Evolutionary conservation across 2,113 vertebrate genomes (phyloP).

Genomic region (Megatriorchis doriae): DNA sequence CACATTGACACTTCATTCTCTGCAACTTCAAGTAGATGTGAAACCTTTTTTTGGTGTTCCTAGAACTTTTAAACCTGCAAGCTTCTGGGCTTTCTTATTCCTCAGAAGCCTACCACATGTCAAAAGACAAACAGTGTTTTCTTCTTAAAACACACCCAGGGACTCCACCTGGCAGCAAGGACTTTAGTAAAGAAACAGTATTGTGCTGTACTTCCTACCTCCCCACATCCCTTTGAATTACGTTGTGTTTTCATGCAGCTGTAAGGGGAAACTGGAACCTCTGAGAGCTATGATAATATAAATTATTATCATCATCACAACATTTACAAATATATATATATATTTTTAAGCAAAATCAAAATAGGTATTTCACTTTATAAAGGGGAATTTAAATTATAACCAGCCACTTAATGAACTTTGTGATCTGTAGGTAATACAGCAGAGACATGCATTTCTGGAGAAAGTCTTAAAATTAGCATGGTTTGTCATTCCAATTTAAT

Average conservation of each 20-base stretch:
- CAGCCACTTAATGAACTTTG: background rate
- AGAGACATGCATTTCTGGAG: background rate
- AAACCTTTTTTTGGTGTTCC: background rate
- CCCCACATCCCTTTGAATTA: background rate
- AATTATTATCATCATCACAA: background rate
- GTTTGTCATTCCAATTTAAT: background rate
- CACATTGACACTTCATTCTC: background rate
- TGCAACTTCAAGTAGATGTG: background rate
- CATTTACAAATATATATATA: background rate
- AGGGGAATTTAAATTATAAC: background rate
- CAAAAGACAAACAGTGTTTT: background rate
- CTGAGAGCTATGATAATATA: background rate
- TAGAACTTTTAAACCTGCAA: background rate
- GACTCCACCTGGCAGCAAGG: background rate
- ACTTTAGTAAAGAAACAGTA: background rate
- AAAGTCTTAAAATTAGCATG: background rate
- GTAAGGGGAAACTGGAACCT: background rate
- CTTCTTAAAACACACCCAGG: background rate
- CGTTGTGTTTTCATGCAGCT: background rate
- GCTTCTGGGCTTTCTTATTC: background rate
- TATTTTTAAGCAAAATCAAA: background rate
- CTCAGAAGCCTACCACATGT: constrained; percentile 2
- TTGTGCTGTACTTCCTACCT: background rate
- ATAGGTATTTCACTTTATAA: background rate
- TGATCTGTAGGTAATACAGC: background rate